Base-by-base conservation (phyloP, 2,888 invertebrate genomes). In the Leucania comma region DNA sequence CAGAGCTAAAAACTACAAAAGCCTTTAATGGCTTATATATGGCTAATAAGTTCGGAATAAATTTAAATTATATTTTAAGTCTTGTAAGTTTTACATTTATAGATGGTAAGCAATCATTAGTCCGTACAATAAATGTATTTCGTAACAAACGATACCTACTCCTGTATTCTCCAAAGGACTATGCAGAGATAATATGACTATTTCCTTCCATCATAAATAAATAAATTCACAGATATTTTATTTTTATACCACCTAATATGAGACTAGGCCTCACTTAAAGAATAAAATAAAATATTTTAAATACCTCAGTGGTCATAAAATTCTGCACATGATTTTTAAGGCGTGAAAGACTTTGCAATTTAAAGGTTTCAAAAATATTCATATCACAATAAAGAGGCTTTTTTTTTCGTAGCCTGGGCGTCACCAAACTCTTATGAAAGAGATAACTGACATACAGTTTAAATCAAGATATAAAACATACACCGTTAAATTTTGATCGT, bases 261-360 rank as follows among this genome's bases (percentile, higher is more conserved):
- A 59, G 4, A 4, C 35, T 35, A 35, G 14, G n/a, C 14, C 14
- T 42, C 29, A n/a, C 29, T 29, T 56, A 56, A 8, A 26, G 2
- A 26, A 57, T 69, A 54, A n/a, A 72, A 32, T 4, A 46, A 17
- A n/a, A 1, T 12, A 32, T 58, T 22, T 24, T n/a, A n/a, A n/a
- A n/a, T 32, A 20, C 22, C 32, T 38, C 6, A 56, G 12, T 24
- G 10, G 60, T 50, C 26, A 46, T 35, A 12, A 46, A 46, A 58
- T 74, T 58, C 56, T 42, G 26, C 56, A 46, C 77, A 60, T 56
- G 50, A 57, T 17, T 46, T 14, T 38, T 24, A 20, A 22, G 8
- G 60, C 51, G 68, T 76, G 71, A 38, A 32, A 20, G 14, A 17
- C 3, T 78, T 70, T 12, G 46, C n/a, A 59, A 76, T 73, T 32